A percentile compares a stretch with the other conserved stretches of the same genome.
These are phyloP conservation scores for Lytechinus pictus DNA, from an alignment of 35 echinoderm and acorn worm genomes.

Conservation along the genomic window DNA sequence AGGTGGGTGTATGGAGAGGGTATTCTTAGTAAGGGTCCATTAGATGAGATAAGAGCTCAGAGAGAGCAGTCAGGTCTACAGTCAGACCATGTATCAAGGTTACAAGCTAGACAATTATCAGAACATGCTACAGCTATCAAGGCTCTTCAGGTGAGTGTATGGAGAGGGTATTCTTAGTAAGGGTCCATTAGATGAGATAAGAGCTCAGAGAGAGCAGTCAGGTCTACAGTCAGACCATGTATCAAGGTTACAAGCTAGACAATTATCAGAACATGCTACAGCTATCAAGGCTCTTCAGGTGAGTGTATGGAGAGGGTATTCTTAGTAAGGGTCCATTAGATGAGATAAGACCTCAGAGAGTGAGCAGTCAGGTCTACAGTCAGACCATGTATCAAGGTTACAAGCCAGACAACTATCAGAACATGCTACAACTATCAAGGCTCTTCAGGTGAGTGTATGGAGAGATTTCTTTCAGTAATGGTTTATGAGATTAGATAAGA, in stretches of 20 bases:
- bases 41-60: conserved; percentile 10
- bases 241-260: conserved; percentile 85
- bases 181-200: too few relatives aligned
- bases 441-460: conserved; percentile 69
- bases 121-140: conserved; percentile 67
- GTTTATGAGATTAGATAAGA: too few relatives aligned
- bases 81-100: conserved; percentile 94
- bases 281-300: conserved; percentile 91
- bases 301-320: background rate
- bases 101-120: conserved; percentile 89
- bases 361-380: conserved; percentile 98
- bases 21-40: too few relatives aligned
- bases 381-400: conserved; percentile 93
- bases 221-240: conserved; percentile 99
- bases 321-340: too few relatives aligned
- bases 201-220: conserved; percentile 89
- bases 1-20: conserved; percentile 55
- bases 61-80: conserved; percentile 95
- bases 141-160: conserved; percentile 72
- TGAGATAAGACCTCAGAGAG: conserved; percentile 43
- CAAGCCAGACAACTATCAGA: conserved; percentile 89
- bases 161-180: too few relatives aligned
- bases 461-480: too few relatives aligned
- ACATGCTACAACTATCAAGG: conserved; percentile 66
- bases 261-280: too few relatives aligned